Evolutionary conservation across 2,113 vertebrate species (phyloP).

Genomic region (Paraplagusia blochii): DNA sequence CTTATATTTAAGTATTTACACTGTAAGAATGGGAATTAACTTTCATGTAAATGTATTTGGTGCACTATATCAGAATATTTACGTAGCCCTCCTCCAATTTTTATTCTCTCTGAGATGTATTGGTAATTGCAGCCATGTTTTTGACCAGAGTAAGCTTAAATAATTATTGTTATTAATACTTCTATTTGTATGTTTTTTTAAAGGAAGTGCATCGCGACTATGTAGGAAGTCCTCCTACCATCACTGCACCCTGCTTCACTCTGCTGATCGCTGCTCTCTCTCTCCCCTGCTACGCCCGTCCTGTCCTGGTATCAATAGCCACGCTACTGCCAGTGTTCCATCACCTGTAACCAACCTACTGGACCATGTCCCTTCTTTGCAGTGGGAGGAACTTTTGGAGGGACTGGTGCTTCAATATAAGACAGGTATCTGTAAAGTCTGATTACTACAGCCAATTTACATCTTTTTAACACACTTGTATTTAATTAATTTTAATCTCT

Average conservation of each 20-base stretch:
- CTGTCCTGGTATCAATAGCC: constrained; percentile 82
- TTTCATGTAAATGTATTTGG: too few species aligned
- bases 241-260: constrained; percentile 90
- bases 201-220: constrained; percentile 89
- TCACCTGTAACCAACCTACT: constrained; percentile 83
- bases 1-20: too few species aligned
- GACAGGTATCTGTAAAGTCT: constrained; percentile 25
- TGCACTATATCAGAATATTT: too few species aligned
- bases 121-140: too few species aligned
- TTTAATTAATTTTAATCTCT: background rate
- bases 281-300: constrained; percentile 80
- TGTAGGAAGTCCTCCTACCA: constrained; percentile 88
- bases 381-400: constrained; percentile 76
- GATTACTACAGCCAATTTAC: background rate
- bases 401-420: constrained; percentile 82
- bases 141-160: too few species aligned
- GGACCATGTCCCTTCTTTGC: constrained; percentile 83
- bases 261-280: constrained; percentile 75
- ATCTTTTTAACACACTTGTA: background rate
- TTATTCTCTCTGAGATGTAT: too few species aligned
- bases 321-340: constrained; percentile 88
- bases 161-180: too few species aligned
- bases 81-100: too few species aligned
- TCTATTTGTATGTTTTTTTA: background rate
- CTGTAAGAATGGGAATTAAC: too few species aligned